Evolutionary conservation across 2,888 invertebrate species (phyloP), one percentile per base, ranked within the genome.

Genomic region (Crepidodera aurea): DNA sequence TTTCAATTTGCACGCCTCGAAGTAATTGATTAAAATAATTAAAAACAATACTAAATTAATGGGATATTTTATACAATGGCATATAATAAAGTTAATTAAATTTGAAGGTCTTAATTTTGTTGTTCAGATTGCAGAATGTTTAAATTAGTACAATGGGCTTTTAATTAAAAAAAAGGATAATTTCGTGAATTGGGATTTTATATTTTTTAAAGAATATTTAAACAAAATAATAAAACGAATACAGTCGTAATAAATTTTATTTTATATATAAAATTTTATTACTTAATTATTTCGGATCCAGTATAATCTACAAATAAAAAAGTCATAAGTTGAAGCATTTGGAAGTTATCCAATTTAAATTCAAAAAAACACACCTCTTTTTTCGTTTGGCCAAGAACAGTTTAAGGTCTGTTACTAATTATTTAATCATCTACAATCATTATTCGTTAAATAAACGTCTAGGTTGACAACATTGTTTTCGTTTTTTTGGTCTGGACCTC

Each of bases 41-140:
- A 48, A 48, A 48, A 48, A 48, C 48, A 48, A 48, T 48, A 27
- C 48, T 15, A 48, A 25, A 48, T 48, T 48, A 48, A 48, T 48
- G 19, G 51, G 15, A 51, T 15, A 18, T 34, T 51, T 51, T 32
- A 34, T 34, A 51, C 51, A 51, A 51, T 51, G 51, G 51, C 10
- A 27, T 27, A 34, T 57, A 57, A 57, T 57, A 57, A 48, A 37
- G 37, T 48, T 37, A 48, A 57, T 57, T 57, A 48, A 57, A 48
- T 16, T 1, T 40, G 48, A 48, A 57, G 39, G 48, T 34, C 37
- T 48, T 22, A 57, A 37, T 50, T 46, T 57, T 18, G 48, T 46
- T 25, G 25, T 7, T 13, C 27, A 16, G 48, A 48, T 48, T 16
- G 48, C 2, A 8, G 48, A 15, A 27, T 48, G 48, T 29, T 27